Evolutionary conservation across 2,888 invertebrate species (phyloP).

Genomic region (Acleris sparsana): DNA sequence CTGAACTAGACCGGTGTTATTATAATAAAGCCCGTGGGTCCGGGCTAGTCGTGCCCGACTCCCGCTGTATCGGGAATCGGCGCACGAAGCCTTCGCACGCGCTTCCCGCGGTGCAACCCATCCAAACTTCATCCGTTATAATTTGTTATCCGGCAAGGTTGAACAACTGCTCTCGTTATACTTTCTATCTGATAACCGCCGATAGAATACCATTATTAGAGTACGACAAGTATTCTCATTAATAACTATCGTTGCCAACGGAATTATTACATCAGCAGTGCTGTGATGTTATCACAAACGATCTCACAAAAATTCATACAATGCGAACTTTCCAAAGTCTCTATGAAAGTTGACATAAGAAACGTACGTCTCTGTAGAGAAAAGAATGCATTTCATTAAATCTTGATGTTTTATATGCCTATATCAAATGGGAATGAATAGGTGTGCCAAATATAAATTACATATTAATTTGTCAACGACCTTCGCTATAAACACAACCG

Average conservation of each 20-base stretch:
- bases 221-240: constrained; percentile 55
- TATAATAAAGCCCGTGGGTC: constrained; percentile 36
- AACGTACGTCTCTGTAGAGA: constrained; percentile 19
- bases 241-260: constrained; percentile 29
- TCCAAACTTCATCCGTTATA: constrained; percentile 52
- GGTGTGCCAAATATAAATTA: constrained; percentile 37
- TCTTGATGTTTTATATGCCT: constrained; percentile 10
- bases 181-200: constrained; percentile 76
- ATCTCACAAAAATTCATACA: constrained; percentile 27
- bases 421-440: constrained; percentile 5
- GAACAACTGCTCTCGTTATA: constrained; percentile 57
- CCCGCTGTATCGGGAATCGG: constrained; percentile 70
- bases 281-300: constrained; percentile 20
- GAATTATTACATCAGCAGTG: constrained; percentile 26
- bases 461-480: constrained; percentile 49
- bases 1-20: constrained; percentile 24
- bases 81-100: constrained; percentile 62
- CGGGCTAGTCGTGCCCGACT: constrained; percentile 65
- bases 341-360: constrained; percentile 31
- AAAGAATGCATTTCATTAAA: constrained; percentile 17
- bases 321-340: constrained; percentile 31
- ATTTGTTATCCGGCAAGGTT: constrained; percentile 56
- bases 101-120: constrained; percentile 40
- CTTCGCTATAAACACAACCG: constrained; percentile 44
- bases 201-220: constrained; percentile 57